Conservation (phyloP, 2,113 vertebrate genomes). For the Isichthys henryi region DNA sequence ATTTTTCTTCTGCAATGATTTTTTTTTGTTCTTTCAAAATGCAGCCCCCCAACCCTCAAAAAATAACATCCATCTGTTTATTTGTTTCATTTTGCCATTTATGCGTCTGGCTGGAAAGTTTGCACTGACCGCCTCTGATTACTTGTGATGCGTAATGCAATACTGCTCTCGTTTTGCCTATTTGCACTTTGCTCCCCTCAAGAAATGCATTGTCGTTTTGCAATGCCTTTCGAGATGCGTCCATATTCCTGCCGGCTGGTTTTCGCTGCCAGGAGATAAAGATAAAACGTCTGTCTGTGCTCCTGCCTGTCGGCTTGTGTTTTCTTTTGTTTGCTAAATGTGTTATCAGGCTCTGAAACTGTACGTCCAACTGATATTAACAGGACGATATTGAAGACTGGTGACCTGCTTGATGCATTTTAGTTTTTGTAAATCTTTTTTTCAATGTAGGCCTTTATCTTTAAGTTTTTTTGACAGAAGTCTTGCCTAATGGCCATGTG, state of each 20-base stretch:
- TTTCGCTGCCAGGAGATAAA: slow-evolving; percentile 25
- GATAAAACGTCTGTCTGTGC: slow-evolving; percentile 3
- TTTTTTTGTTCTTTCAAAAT: slow-evolving; percentile 40
- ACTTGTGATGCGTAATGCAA: background rate
- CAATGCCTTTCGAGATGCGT: background rate
- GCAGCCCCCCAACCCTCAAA: slow-evolving; percentile 37
- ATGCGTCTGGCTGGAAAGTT: slow-evolving; percentile 31
- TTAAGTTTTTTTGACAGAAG: no score
- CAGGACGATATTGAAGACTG: background rate
- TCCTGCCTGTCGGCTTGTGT: background rate
- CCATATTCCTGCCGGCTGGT: slow-evolving; percentile 5
- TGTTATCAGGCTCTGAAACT: background rate
- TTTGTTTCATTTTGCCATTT: slow-evolving; percentile 42
- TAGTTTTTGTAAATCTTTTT: background rate
- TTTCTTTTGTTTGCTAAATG: slow-evolving; percentile 10
- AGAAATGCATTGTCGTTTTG: background rate
- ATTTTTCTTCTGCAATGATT: slow-evolving; percentile 51
- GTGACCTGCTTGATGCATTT: background rate
- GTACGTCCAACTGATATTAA: background rate
- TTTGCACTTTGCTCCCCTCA: background rate
- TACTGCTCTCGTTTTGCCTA: background rate
- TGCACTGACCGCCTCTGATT: background rate
- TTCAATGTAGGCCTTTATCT: background rate
- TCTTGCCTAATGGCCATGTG: background rate
- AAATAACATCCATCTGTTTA: slow-evolving; percentile 59